Evolutionary conservation across 2,888 invertebrate species (phyloP).

Genomic region (Pyrrhia umbra): DNA sequence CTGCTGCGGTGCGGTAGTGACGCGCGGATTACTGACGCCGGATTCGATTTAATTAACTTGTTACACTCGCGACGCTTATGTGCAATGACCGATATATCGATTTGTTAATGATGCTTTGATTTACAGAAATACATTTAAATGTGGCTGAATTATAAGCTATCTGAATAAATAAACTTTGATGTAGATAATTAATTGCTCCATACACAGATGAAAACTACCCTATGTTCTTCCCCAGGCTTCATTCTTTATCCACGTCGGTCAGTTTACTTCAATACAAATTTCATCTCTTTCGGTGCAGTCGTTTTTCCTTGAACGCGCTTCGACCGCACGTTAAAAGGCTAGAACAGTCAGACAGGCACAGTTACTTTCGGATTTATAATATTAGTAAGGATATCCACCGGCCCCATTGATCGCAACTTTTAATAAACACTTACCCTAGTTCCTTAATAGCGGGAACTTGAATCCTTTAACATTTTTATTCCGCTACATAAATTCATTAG

Average conservation of each 20-base stretch:
- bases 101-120: conserved; percentile 32
- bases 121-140: not conserved
- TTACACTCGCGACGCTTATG: conserved; percentile 64
- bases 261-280: too few relatives aligned
- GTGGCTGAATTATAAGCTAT: not conserved
- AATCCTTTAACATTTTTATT: conserved; percentile 56
- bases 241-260: too few relatives aligned
- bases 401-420: conserved; percentile 11
- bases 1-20: conserved; percentile 14
- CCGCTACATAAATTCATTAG: conserved; percentile 49
- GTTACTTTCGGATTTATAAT: too few relatives aligned
- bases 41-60: conserved; percentile 81
- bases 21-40: conserved; percentile 70
- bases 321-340: too few relatives aligned
- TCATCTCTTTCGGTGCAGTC: too few relatives aligned
- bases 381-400: too few relatives aligned
- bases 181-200: not conserved
- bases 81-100: conserved; percentile 18
- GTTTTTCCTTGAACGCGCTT: too few relatives aligned
- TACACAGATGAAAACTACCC: too few relatives aligned
- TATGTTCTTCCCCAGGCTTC: too few relatives aligned
- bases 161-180: not conserved
- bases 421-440: conserved; percentile 19
- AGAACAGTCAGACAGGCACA: too few relatives aligned
- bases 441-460: conserved; percentile 20